Percentiles rank a stretch among this genome's conserved stretches.
Conservation (phyloP, 2,797 vertebrate species). For the Adelosebastes latens region DNA sequence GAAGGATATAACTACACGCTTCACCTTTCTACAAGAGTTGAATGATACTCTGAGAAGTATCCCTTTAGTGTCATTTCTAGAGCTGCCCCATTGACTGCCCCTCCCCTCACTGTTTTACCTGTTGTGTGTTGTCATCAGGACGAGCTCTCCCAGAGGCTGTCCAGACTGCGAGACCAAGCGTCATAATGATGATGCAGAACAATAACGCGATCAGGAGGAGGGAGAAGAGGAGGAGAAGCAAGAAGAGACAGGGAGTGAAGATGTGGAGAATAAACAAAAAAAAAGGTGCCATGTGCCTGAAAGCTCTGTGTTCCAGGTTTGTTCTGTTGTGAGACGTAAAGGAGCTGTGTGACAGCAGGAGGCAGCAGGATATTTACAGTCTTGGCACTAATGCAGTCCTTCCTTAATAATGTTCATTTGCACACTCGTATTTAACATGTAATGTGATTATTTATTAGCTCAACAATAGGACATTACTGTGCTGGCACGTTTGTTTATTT, state of each 20-base stretch:
- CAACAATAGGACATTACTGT: not conserved
- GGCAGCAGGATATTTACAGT: not conserved
- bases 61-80: not conserved
- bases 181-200: constrained; percentile 29
- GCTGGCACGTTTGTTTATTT: not conserved
- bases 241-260: not conserved
- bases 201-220: not conserved
- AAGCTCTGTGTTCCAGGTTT: constrained; percentile 8
- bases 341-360: not conserved
- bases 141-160: constrained; percentile 73
- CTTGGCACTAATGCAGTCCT: not conserved
- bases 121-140: constrained; percentile 53
- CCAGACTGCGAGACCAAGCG: constrained; percentile 69
- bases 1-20: not conserved
- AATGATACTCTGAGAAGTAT: not conserved
- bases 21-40: not conserved
- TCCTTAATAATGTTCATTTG: not conserved
- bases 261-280: not conserved
- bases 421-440: constrained; percentile 10
- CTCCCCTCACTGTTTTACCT: not conserved
- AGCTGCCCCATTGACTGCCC: not conserved
- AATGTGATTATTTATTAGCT: not conserved
- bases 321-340: constrained; percentile 3
- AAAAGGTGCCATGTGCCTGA: constrained; percentile 6
- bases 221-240: not conserved